Conservation (phyloP, 2,113 vertebrate genomes). For the Myiopsitta monachus region DNA sequence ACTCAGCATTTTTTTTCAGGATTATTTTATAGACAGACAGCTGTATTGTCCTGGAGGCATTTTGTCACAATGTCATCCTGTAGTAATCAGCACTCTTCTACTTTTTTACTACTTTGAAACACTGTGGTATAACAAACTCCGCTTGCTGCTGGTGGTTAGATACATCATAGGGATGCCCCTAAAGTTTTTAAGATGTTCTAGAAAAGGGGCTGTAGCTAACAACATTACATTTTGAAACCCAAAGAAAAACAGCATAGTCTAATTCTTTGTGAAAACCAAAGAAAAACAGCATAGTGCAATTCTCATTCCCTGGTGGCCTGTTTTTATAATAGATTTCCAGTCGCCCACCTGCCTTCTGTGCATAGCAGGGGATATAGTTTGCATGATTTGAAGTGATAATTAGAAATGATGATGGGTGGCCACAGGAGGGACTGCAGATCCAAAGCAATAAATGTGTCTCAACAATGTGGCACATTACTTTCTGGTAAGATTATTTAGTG, state of each 20-base stretch:
- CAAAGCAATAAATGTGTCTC: neutral
- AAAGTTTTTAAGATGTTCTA: neutral
- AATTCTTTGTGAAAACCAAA: neutral
- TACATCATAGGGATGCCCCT: neutral
- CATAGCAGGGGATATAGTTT: neutral
- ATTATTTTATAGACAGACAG: neutral
- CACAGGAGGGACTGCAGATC: neutral
- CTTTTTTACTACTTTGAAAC: neutral
- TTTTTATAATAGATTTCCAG: slow-evolving; percentile 44
- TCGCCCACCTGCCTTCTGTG: slow-evolving; percentile 60
- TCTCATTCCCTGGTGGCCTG: neutral
- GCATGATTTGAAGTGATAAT: slow-evolving; percentile 53
- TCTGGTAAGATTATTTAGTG: neutral
- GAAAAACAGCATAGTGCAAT: neutral
- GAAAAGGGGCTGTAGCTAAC: neutral
- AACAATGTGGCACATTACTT: neutral
- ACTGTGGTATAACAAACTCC: neutral
- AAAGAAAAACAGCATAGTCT: neutral
- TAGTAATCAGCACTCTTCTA: neutral
- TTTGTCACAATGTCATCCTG: neutral
- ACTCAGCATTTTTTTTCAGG: neutral
- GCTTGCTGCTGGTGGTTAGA: neutral
- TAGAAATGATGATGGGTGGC: slow-evolving; percentile 32
- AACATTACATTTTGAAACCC: neutral
- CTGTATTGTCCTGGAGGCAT: neutral